A percentile compares a stretch with the other conserved stretches of the same genome.
These are phyloP conservation scores for Neoascia interrupta DNA, from an alignment of 2,888 invertebrate genomes.

Conservation along the genomic window DNA sequence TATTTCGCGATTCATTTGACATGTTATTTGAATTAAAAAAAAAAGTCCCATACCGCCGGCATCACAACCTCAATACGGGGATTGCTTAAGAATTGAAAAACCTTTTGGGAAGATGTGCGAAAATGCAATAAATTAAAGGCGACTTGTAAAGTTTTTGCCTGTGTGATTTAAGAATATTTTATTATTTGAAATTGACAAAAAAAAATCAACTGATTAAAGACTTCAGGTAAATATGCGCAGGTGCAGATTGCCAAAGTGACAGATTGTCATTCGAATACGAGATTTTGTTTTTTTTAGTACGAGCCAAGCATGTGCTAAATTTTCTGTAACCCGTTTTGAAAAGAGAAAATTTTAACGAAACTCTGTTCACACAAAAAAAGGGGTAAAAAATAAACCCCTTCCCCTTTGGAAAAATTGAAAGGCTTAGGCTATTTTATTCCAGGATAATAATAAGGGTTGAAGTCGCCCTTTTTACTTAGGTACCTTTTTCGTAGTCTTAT, in stretches of 20 bases:
- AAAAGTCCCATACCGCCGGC: no score
- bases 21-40: conserved; percentile 50
- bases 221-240: conserved; percentile 38
- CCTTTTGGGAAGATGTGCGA: conserved; percentile 15
- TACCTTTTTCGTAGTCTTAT: not conserved
- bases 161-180: conserved; percentile 36
- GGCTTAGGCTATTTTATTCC: not conserved
- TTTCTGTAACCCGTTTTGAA: not conserved
- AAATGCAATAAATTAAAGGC: conserved; percentile 62
- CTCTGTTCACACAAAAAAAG: not conserved
- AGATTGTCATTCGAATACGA: no score
- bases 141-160: conserved; percentile 4
- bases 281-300: not conserved
- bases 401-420: not conserved
- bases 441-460: conserved; percentile 6
- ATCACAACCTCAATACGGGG: conserved; percentile 4
- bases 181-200: conserved; percentile 17
- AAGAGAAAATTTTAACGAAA: conserved; percentile 33
- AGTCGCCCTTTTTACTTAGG: conserved; percentile 17
- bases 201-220: not conserved
- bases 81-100: conserved; percentile 26
- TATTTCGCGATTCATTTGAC: conserved; percentile 59
- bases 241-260: conserved; percentile 53
- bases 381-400: conserved; percentile 5
- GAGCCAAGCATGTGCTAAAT: not conserved